Base-by-base conservation (phyloP, 2,113 vertebrate species). In the Arothron firmamentum region DNA sequence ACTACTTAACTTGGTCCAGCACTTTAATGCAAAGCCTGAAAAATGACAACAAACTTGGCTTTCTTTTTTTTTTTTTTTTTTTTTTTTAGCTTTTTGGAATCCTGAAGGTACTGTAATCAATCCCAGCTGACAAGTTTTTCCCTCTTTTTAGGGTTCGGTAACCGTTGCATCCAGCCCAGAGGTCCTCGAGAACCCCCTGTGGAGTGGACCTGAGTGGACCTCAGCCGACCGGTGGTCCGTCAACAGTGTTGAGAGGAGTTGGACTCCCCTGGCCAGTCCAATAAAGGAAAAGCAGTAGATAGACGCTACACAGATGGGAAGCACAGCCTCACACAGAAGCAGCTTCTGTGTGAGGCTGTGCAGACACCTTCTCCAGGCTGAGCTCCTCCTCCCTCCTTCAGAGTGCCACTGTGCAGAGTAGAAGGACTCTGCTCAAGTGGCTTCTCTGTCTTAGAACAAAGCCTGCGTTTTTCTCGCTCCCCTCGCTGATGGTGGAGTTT, bases 201-300 rank as follows among this genome's bases (percentile, higher is more conserved):
- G 79, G 92, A 95, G 91, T 96, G 95, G 95, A 97, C 95, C 89
- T 96, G 92, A 96, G 31, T 92, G 86, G 75, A 74, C 77, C 70
- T n/a, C 47, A 73, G 72, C 80, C 21, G 2, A 59, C 56, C 38
- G 62, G 59, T 23, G 20, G 25, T 70, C 67, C 76, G 25, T 43
- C 87, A 87, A 10, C 63, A 47, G 50, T 8, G 47, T 52, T 65
- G 42, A 58, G 59, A 48, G 72, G 77, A 74, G 59, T 68, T 15
- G 67, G 70, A 76, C 56, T 72, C 63, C 48, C 67, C 77, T 1
- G 19, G 34, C 34, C 34, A 38, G 59, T 91, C 90, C 91, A 90
- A 90, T 66, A 85, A 41, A 16, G 90, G 89, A 62, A 84, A 47
- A n/a, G 59, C 65, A 74, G 68, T 34, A 72, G 51, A 65, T 69